phyloP scores from a whole-genome alignment of 2,888 invertebrate genomes.

The Eudasyphora cyanicolor region DNA sequence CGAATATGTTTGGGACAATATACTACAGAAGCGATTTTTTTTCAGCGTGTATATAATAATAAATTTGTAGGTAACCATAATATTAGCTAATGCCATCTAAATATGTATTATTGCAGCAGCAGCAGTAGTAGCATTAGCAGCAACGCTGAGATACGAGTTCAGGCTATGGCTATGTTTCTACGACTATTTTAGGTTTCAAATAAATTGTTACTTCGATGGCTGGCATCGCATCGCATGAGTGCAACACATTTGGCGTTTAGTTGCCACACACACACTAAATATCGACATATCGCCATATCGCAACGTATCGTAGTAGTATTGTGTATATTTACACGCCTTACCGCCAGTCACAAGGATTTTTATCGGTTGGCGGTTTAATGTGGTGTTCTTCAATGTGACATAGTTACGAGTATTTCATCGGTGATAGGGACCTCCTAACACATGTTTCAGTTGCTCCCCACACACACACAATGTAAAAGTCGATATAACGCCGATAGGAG shows the following conservation, averaged over 20 bases:
- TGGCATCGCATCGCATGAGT: constrained; percentile 3
- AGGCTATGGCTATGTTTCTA: no score
- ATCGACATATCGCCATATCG: background rate
- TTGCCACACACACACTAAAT: background rate
- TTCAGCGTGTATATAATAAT: no score
- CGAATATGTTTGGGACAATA: no score
- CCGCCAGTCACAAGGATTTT: background rate
- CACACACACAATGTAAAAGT: background rate
- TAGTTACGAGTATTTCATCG: background rate
- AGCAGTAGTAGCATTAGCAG: no score
- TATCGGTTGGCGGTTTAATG: background rate
- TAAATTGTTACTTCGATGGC: background rate
- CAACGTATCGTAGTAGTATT: no score
- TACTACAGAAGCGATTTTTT: no score
- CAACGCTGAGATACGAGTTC: no score
- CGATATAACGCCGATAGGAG: background rate
- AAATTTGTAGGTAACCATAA: background rate
- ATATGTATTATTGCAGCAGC: no score
- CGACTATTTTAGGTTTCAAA: background rate
- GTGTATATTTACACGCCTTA: background rate
- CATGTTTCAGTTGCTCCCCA: background rate
- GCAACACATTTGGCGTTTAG: background rate
- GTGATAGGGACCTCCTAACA: constrained; percentile 2
- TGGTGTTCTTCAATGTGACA: background rate
- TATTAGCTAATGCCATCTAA: background rate